A percentile compares a stretch with the other conserved stretches of the same genome.
These are phyloP conservation scores for Archocentrus centrarchus DNA, from an alignment of 2,113 vertebrate species.

Conservation along the genomic window DNA sequence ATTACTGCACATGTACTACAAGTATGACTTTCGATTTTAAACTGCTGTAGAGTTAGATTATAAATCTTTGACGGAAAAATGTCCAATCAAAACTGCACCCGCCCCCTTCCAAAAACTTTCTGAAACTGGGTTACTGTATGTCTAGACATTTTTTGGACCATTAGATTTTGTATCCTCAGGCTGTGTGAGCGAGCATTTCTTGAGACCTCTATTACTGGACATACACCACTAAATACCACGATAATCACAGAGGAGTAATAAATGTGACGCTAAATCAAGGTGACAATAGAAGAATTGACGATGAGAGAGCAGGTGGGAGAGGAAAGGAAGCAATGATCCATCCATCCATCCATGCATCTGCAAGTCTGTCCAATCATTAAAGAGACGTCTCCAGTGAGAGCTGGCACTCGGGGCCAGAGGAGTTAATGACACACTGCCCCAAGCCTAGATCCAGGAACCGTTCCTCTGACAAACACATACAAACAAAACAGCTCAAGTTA, in stretches of 20 bases:
- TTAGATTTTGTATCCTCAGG: constrained; percentile 44
- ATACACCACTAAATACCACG: constrained; percentile 4
- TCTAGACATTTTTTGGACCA: constrained; percentile 27
- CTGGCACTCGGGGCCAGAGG: constrained; percentile 31
- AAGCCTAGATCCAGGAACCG: constrained; percentile 21
- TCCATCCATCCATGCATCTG: constrained; percentile 47
- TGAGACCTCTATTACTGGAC: constrained; percentile 45
- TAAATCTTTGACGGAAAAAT: not conserved
- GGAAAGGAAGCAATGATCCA: constrained; percentile 37
- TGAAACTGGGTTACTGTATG: constrained; percentile 4
- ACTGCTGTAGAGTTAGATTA: not conserved
- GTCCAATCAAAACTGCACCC: not conserved
- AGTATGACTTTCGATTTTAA: not conserved
- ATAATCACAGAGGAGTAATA: constrained; percentile 35
- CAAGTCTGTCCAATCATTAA: constrained; percentile 22
- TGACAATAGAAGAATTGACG: constrained; percentile 25
- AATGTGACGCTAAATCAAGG: constrained; percentile 47
- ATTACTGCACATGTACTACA: not conserved
- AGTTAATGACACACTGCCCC: constrained; percentile 56
- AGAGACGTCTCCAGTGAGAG: constrained; percentile 49
- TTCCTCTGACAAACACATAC: constrained; percentile 10
- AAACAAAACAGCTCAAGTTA: not conserved
- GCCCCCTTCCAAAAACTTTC: not conserved
- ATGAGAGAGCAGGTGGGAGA: constrained; percentile 21
- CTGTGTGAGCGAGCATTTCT: constrained; percentile 32